Base-by-base conservation (phyloP, 1,140 invertebrate species). In the Pseudoatta argentina region DNA sequence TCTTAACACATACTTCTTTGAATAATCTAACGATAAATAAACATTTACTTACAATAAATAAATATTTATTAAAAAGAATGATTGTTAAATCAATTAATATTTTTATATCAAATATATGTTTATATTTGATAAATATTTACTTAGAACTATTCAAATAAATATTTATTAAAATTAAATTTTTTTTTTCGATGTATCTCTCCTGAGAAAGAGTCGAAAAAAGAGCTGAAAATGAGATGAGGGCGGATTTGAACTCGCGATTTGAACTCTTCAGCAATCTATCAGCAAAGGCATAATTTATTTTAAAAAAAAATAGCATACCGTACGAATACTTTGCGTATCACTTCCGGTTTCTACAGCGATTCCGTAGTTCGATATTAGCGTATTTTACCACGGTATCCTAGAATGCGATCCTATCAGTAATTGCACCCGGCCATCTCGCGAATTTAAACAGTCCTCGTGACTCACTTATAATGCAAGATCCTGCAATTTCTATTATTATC, bases 371-470 rank as follows among this genome's bases (percentile, higher is more conserved):
- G 73, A 83, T 90, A 78, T 6, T 73, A 44, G 51, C 51, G 24
- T 16, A 57, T 34, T 53, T 24, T 14, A n/a, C 16, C 75, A 66
- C 53, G 53, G 59, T 57, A 67, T 79, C n/a, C 59, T 64, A 78
- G 76, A 77, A 66, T 77, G 72, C 78, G 88, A 89, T 89, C 55
- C 51, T 88, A 89, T 89, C 87, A 61, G 72, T 89, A 85, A 87
- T 89, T 85, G 87, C 79, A 57, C 59, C n/a, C 73, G 34, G 61
- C 63, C 72, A 85, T 90, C 85, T 86, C 77, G 87, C 59, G 44
- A 89, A 53, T n/a, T 71, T 73, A 78, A 86, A 81, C 83, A 79
- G 73, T 88, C 18, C 83, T 89, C 87, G 83, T 88, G 81, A 87
- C 86, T 89, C 59, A 64, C 61, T 87, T 86, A 75, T 86, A 89